phyloP scores from a whole-genome alignment of 2,113 vertebrate species.

The Chascanopsetta lugubris region DNA sequence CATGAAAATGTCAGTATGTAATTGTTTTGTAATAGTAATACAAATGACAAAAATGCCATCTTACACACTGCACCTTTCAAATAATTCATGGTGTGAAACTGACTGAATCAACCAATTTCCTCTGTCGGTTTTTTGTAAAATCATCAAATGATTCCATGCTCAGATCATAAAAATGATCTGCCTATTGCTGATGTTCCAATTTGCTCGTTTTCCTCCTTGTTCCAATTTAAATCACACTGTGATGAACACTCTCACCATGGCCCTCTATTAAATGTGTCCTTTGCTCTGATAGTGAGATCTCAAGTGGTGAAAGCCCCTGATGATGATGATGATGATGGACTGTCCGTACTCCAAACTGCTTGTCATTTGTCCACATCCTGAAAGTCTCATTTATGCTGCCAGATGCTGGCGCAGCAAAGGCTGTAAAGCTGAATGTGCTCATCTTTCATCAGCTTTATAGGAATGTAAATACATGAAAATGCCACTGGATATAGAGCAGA shows the following conservation, averaged over 20 bases:
- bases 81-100: too few species aligned
- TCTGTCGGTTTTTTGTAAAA: neutral
- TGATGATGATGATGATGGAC: constrained; percentile 56
- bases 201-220: constrained; percentile 24
- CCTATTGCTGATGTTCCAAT: neutral
- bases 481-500: neutral
- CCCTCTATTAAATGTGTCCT: constrained; percentile 43
- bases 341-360: constrained; percentile 9
- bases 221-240: constrained; percentile 31
- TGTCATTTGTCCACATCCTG: constrained; percentile 28
- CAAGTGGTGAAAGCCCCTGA: too few species aligned
- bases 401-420: constrained; percentile 9
- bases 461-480: neutral
- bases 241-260: constrained; percentile 56
- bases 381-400: constrained; percentile 18
- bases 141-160: neutral
- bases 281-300: constrained; percentile 49
- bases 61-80: too few species aligned
- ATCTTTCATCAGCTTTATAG: neutral
- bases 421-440: neutral
- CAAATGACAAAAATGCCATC: too few species aligned
- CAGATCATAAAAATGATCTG: neutral
- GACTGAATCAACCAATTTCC: too few species aligned
- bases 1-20: too few species aligned
- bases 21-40: too few species aligned